Conservation (phyloP, 2,888 invertebrate species). For the Hybos culiciformis region DNA sequence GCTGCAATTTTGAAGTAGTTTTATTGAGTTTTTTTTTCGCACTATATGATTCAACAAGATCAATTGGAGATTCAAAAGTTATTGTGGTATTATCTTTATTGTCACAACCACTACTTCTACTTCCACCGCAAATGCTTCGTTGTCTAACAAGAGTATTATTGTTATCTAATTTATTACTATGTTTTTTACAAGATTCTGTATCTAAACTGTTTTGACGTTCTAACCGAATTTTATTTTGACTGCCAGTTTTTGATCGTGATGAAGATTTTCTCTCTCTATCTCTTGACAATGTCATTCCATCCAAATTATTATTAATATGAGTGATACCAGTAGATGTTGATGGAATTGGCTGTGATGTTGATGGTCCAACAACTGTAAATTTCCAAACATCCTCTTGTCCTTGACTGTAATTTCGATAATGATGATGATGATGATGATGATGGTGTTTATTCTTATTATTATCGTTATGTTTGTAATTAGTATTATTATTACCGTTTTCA, state of each 20-base stretch:
- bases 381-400: not conserved
- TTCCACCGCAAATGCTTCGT: not conserved
- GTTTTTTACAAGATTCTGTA: constrained; percentile 15
- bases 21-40: constrained; percentile 14
- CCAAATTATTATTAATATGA: not conserved
- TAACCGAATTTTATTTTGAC: constrained; percentile 15
- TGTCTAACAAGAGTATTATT: not conserved
- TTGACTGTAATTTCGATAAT: constrained; percentile 1
- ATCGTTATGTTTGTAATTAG: not conserved
- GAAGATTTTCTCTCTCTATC: not conserved
- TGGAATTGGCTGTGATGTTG: not conserved
- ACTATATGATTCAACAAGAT: no score
- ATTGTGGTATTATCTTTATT: not conserved
- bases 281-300: not conserved
- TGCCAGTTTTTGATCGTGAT: not conserved
- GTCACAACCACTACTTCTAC: not conserved
- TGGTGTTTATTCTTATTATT: not conserved
- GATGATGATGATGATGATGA: not conserved
- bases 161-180: not conserved
- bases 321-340: not conserved
- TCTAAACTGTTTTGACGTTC: constrained; percentile 32
- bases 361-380: no score
- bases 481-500: no score
- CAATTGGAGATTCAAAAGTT: no score
- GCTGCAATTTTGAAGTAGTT: constrained; percentile 28